Base-by-base conservation (phyloP, 2,113 vertebrate species). In the Ctenomys sociabilis region DNA sequence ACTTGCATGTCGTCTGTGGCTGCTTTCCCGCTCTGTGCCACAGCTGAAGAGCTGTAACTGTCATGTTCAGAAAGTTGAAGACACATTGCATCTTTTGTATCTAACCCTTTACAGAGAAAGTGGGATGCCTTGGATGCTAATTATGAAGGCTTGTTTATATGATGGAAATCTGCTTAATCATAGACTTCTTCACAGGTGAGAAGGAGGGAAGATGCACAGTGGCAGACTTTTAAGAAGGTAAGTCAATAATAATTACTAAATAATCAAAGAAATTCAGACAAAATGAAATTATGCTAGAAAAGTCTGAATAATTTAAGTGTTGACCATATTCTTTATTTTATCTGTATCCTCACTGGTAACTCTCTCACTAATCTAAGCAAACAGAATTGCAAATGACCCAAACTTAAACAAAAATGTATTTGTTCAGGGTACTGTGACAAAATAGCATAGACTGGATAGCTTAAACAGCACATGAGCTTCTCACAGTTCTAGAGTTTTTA, bases 141-240 rank as follows among this genome's bases (percentile, higher is more conserved):
- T 82, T 87, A 83, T 59, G 49, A 43, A 84, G 14, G 19, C 24
- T 59, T 94, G 24, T 70, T 86, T 72, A 86, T 28, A 66, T 82
- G n/a, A 95, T 80, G 87, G 85, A 95, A 90, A 86, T 84, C 7
- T 87, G 88, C 82, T 49, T 66, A 90, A 96, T 57, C 72, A 92
- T 7, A 63, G 7, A 35, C 35, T 66, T 61, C 77, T 91, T 92
- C 73, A 68, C 19, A 88, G 4, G 45, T 32, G 5, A 95, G 16
- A 94, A 2, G 52, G 26, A 35, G 10, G 7, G 16, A 49, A 85
- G 8, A 68, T 24, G 37, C 22, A 97, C 45, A 89, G 7, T 37
- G 91, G 77, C 14, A 90, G 8, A 66, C 45, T 85, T 68, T 91
- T 88, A 85, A 94, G 49, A 66, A 85, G 5, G 26, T 72, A 92